Evolutionary conservation across 2,113 vertebrate genomes (phyloP).

Genomic region (Carollia perspicillata): DNA sequence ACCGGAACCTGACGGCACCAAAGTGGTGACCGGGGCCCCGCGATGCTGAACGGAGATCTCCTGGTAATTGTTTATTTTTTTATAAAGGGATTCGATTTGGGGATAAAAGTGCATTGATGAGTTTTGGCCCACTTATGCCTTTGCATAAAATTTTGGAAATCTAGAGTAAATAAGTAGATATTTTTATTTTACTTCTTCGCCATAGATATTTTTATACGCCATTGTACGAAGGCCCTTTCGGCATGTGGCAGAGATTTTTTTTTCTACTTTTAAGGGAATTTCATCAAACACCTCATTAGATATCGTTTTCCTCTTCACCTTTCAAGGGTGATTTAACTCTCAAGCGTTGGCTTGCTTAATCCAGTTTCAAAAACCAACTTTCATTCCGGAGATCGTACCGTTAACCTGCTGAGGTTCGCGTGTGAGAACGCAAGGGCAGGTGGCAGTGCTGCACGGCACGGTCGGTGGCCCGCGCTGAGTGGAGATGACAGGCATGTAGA

Average conservation of each 20-base stretch:
- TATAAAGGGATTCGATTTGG: background rate
- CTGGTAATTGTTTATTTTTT: background rate
- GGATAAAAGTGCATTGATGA: background rate
- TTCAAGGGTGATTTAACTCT: slow-evolving; percentile 71
- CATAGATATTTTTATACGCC: background rate
- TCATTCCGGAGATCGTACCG: slow-evolving; percentile 26
- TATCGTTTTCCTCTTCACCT: slow-evolving; percentile 63
- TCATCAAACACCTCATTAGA: slow-evolving; percentile 69
- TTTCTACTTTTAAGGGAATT: slow-evolving; percentile 65
- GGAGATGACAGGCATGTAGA: background rate
- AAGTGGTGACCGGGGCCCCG: background rate
- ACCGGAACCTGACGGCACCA: background rate
- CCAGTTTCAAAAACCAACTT: slow-evolving; percentile 66
- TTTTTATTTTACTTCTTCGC: background rate
- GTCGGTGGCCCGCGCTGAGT: rapidly evolving
- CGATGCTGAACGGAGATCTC: background rate
- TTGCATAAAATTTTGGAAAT: slow-evolving; percentile 11
- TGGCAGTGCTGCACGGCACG: rapidly evolving
- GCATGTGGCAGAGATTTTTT: slow-evolving; percentile 50
- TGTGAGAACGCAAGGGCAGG: rapidly evolving
- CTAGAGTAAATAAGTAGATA: background rate
- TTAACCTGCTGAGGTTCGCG: background rate
- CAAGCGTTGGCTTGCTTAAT: slow-evolving; percentile 64
- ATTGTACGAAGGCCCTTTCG: background rate
- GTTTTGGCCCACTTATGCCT: background rate